Base-by-base conservation (phyloP, 2,113 vertebrate species). In the Uropsilus gracilis region DNA sequence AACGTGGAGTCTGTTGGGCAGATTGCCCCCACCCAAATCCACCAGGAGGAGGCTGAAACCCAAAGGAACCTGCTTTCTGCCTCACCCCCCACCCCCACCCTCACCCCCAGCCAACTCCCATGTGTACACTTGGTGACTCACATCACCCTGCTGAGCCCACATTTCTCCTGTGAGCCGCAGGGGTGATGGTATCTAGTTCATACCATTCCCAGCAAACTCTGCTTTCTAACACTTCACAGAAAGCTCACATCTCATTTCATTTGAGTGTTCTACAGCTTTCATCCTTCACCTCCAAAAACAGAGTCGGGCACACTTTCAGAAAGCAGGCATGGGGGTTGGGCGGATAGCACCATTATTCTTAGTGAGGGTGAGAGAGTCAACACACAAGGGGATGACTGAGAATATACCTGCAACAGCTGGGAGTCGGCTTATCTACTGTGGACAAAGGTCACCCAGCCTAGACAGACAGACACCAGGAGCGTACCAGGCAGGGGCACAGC, bases 321-420 rank as follows among this genome's bases (percentile, higher is more conserved):
- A 48, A 48, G 9, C 32, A 73, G 78, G 39, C 16, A 14, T 0
- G 2, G 13, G 42, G 5, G 46, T 18, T 6, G 50, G n/a, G 42
- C 32, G 5, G 68, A 9, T 22, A 10, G 1, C 13, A 2, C 32
- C 28, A 6, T 75, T 30, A 6, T 12, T 20, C 44, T 42, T 14
- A 30, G 50, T 3, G 50, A 83, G 24, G 9, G 20, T 18, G n/a
- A 76, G 32, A 34, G 39, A 30, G 30, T 66, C 73, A 13, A 32
- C 12, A 24, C 28, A 5, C 5, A 4, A 10, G 20, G n/a, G 9
- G 69, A 26, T 3, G 39, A 90, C 2, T 13, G 86, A 77, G 75
- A 42, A 68, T 10, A 0, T 11, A 90, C 83, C 86, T 75, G 71
- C 0, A 32, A 86, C 93, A 95, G 94, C 93, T 96, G 96, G 78